Percentiles rank a stretch among this genome's conserved stretches.
These are phyloP conservation scores for Philhelius pedissequus DNA, from an alignment of 2,888 invertebrate species.

Conservation along the genomic window DNA sequence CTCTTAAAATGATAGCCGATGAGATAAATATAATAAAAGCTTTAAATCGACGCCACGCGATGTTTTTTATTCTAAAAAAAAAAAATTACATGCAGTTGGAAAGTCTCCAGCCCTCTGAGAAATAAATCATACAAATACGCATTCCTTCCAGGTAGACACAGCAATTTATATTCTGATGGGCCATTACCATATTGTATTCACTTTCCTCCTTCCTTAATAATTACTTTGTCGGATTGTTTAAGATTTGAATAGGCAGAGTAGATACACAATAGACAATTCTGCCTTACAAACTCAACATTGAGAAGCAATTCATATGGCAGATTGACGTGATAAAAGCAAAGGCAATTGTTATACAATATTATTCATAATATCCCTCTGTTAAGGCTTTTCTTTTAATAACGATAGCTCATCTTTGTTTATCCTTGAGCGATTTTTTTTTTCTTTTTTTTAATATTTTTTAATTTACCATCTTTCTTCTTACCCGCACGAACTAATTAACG, in stretches of 20 bases:
- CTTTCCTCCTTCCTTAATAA: background rate
- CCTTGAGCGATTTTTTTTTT: slow-evolving; percentile 7
- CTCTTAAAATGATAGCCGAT: too few relatives aligned
- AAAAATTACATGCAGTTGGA: too few relatives aligned
- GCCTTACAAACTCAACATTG: background rate
- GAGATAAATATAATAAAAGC: too few relatives aligned
- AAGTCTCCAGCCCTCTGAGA: too few relatives aligned
- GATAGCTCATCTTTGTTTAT: slow-evolving; percentile 39
- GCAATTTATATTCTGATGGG: too few relatives aligned
- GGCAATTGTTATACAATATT: slow-evolving; percentile 1
- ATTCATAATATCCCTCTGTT: background rate
- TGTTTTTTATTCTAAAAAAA: too few relatives aligned
- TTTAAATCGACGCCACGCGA: too few relatives aligned
- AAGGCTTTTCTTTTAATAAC: background rate
- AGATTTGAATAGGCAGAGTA: background rate
- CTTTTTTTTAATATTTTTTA: background rate
- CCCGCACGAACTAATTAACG: slow-evolving; percentile 62
- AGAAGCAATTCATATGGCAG: background rate
- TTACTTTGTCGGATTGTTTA: background rate
- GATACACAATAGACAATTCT: background rate
- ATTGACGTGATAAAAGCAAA: background rate
- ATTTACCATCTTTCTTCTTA: background rate
- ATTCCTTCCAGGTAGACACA: too few relatives aligned
- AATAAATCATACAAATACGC: too few relatives aligned
- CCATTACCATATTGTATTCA: too few relatives aligned